Base-by-base conservation (phyloP, 2,888 invertebrate species). In the Sceliomorpha sp. region DNA sequence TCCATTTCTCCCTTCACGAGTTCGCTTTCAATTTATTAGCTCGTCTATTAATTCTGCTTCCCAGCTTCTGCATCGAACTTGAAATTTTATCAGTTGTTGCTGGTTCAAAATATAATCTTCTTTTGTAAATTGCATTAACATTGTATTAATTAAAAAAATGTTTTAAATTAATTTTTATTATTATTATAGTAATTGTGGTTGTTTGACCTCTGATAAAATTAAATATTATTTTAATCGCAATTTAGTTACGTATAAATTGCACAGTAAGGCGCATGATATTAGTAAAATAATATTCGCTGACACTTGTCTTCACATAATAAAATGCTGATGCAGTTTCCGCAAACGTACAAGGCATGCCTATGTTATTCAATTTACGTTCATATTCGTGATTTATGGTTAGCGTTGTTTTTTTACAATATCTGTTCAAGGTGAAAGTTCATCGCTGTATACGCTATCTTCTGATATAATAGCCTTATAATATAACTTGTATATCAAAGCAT, bases 321-420 rank as follows among this genome's bases (percentile, higher is more conserved):
- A 37, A 37, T 17, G 17, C 14, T 50, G 27, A 29, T 15, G 50
- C 8, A 37, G 37, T 50, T 50, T 26, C 37, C 50, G 34, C 27
- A 27, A 29, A 37, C 50, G 9, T 13, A 26, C 26, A 20, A 36
- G 36, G 37, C 50, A 12, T 15, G 50, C 15, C 37, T 8, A 10
- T 13, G 36, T 8, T 50, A 37, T 50, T 50, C 50, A 50, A 50
- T 50, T 50, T 37, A 15, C 37, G 50, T 50, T 26, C 15, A 50
- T 37, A 36, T 50, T 37, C 37, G 10, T 50, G 50, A 50, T 50
- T 50, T 50, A 55, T 24, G 34, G 9, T 40, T 13, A 9, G 9
- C 40, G 6, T 13, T 1, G 24, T 32, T 14, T 55, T 34, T 44
- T 44, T 3, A n/a, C 15, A 55, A 55, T 44, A 26, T 34, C 24